Evolutionary conservation across 2,113 vertebrate species (phyloP).

Genomic region (Gobio gobio): DNA sequence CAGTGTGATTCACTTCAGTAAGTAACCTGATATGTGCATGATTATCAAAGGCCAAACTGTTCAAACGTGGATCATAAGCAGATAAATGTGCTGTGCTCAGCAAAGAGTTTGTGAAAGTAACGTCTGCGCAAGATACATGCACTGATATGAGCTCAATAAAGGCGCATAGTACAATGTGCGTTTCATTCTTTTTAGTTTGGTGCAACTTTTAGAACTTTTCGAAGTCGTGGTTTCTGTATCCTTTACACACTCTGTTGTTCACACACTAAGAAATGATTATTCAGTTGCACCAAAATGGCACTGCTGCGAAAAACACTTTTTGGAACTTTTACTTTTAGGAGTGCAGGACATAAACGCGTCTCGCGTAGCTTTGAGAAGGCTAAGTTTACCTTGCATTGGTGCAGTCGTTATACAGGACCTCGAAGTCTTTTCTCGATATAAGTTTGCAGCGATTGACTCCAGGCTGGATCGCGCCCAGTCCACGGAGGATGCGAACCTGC

Average conservation of each 20-base stretch:
- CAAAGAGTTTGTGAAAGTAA: background rate
- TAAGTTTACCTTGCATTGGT: slow-evolving; percentile 88
- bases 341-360: background rate
- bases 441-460: slow-evolving; percentile 98
- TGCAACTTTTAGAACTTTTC: slow-evolving; percentile 5
- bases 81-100: slow-evolving; percentile 7
- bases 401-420: slow-evolving; percentile 94
- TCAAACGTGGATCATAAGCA: background rate
- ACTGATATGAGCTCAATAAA: slow-evolving; percentile 35
- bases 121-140: slow-evolving; percentile 8
- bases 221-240: background rate
- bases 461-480: slow-evolving; percentile 94
- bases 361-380: background rate
- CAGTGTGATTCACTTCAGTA: background rate
- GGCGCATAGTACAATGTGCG: background rate
- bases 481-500: slow-evolving; percentile 94
- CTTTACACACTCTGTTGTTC: background rate
- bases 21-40: slow-evolving; percentile 1
- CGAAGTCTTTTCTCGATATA: slow-evolving; percentile 96
- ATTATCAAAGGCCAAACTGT: slow-evolving; percentile 13
- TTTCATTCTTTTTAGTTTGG: background rate
- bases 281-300: too few species aligned
- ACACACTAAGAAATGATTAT: too few species aligned
- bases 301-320: too few species aligned
- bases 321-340: too few species aligned